Base-by-base conservation (phyloP, 2,797 vertebrate genomes). In the Neosalanx taihuensis region DNA sequence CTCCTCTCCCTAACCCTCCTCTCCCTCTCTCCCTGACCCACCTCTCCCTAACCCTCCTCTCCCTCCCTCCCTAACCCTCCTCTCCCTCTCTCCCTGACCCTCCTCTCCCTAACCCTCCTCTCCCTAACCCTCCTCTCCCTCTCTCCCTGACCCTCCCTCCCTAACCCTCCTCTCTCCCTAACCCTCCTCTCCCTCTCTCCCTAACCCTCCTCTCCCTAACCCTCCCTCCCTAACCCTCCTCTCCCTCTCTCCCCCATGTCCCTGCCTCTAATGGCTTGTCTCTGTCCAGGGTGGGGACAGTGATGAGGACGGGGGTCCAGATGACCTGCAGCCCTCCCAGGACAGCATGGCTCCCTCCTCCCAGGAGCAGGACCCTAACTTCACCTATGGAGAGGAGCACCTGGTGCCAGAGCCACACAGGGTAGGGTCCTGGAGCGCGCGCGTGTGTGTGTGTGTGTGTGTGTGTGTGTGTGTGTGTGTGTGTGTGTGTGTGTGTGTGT, bases 331-430 rank as follows among this genome's bases (percentile, higher is more conserved):
- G 76, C 84, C 90, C 1, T 76, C 77, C 17, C 76, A 75, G 1
- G 82, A 76, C 1, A 72, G 72, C 1, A 37, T 80, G 2, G 77
- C 79, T 18, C n/a, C 13, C 0, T 23, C 61, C 15, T 79, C 68
- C 33, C 80, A 79, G 62, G 89, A 88, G 46, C 65, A 70, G 0
- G 76, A 70, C 2, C 53, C 81, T 1, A 26, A 94, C 75, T 89
- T 91, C 1, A 89, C 84, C 0, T 96, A 95, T 0, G 91, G 93
- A 17, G 96, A 95, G 71, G 89, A 92, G 2, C 92, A 95, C 75
- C 90, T 99, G 66, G 87, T 99, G 0, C 93, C 95, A 0, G 95
- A 98, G 80, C 97, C 97, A 4, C 91, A 94, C 70, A 95, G 93
- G 91, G 97, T 96, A 74, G 84, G 87, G 66, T 6, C 1, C 18